These are phyloP conservation scores for Meloidogyne chitwoodi DNA, from an alignment of 1,140 invertebrate species.

Conservation along the genomic window DNA sequence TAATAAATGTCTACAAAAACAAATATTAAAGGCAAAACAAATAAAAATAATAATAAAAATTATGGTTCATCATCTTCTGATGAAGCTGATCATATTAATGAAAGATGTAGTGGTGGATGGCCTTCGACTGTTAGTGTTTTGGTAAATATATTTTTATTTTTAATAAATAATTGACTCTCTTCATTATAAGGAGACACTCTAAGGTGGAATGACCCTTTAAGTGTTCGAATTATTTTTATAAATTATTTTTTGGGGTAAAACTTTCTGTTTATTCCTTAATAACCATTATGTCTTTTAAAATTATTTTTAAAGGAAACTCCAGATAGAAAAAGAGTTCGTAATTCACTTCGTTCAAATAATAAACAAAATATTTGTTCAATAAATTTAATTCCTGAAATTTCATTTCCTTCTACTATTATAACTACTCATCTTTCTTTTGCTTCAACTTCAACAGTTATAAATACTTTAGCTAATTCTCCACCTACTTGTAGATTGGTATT, in stretches of 20 bases:
- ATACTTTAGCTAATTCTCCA: not conserved
- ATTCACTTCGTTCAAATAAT: not conserved
- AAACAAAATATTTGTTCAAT: not conserved
- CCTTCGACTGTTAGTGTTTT: conserved; percentile 13
- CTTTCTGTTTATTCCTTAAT: too few species aligned
- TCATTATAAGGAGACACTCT: too few species aligned
- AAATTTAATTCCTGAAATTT: not conserved
- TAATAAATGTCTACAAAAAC: not conserved
- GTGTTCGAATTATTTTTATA: too few species aligned
- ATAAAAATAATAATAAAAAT: not conserved
- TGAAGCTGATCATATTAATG: not conserved
- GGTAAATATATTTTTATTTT: not conserved
- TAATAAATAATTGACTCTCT: too few species aligned
- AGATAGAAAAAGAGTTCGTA: conserved; percentile 15
- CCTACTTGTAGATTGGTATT: not conserved
- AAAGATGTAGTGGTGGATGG: conserved; percentile 9
- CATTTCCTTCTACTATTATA: not conserved
- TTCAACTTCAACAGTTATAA: not conserved
- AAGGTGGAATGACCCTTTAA: too few species aligned
- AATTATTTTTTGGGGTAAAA: too few species aligned
- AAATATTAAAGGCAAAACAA: not conserved
- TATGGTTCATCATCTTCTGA: conserved; percentile 17
- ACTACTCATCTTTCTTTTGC: not conserved
- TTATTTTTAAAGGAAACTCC: conserved; percentile 22
- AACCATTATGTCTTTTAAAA: too few species aligned